A percentile compares a stretch with the other conserved stretches of the same genome.
Evolutionary conservation across 2,797 vertebrate species (phyloP).

Genomic region (Lithobates sylvaticus): DNA sequence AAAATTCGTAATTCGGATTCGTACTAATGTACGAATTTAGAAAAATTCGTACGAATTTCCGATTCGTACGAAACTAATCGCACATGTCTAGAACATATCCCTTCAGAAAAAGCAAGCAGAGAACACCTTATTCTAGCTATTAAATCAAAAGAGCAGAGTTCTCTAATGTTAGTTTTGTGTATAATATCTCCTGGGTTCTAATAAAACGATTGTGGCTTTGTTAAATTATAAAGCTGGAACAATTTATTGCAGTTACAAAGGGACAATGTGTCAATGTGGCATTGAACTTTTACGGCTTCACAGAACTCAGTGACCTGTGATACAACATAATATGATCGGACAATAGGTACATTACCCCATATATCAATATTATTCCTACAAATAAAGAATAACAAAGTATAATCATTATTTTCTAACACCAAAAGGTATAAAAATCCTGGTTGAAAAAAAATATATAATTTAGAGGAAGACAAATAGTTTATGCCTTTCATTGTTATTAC

Average conservation of each 20-base stretch:
- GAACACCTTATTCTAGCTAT: no score
- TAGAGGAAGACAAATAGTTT: no score
- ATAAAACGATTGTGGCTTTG: background rate
- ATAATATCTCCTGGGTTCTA: background rate
- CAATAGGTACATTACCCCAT: constrained; percentile 13
- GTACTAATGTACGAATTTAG: no score
- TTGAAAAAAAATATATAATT: no score
- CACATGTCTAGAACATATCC: no score
- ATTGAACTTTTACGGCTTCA: background rate
- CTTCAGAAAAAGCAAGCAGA: no score
- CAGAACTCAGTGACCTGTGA: constrained; percentile 24
- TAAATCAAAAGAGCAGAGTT: no score
- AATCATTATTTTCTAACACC: background rate
- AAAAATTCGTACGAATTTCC: no score
- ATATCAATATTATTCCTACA: constrained; percentile 20
- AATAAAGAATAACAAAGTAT: background rate
- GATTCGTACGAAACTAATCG: no score
- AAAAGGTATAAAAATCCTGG: background rate
- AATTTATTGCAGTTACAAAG: background rate
- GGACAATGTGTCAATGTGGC: constrained; percentile 33
- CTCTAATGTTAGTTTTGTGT: no score
- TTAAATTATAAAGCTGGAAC: background rate
- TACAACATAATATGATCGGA: constrained; percentile 13
- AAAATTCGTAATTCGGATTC: no score
- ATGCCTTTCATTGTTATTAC: background rate